Percentiles rank a stretch among this genome's conserved stretches.
Conservation (phyloP, 2,888 invertebrate genomes). For the Mayetiola destructor region DNA sequence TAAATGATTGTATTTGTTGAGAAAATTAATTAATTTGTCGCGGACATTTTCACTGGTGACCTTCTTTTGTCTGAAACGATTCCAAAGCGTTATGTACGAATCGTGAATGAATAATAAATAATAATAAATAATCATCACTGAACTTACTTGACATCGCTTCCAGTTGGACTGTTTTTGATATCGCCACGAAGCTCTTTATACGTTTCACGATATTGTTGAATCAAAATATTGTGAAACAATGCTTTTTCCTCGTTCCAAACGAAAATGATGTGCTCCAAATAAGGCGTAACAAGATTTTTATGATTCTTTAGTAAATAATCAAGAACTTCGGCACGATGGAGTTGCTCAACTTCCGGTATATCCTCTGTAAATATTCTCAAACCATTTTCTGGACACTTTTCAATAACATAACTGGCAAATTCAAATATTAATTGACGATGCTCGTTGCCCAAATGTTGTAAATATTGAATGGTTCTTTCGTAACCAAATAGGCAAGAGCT, state of each 20-base stretch:
- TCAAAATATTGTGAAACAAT: conserved; percentile 77
- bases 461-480: conserved; percentile 74
- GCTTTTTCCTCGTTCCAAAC: conserved; percentile 77
- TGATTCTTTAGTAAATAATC: conserved; percentile 77
- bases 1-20: conserved; percentile 67
- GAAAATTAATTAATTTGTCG: conserved; percentile 54
- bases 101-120: neutral
- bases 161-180: conserved; percentile 31
- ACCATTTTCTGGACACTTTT: conserved; percentile 75
- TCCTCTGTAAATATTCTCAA: conserved; percentile 80
- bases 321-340: conserved; percentile 77
- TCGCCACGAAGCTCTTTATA: conserved; percentile 35
- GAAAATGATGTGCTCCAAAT: conserved; percentile 85
- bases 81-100: neutral
- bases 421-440: conserved; percentile 82
- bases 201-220: conserved; percentile 77
- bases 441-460: conserved; percentile 72
- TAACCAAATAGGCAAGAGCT: conserved; percentile 60
- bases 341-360: conserved; percentile 68
- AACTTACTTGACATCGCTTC: conserved; percentile 20
- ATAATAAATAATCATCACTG: neutral
- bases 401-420: conserved; percentile 85
- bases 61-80: neutral
- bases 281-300: conserved; percentile 71
- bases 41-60: conserved; percentile 33